Percentiles rank a stretch among this genome's conserved stretches.
Evolutionary conservation across 2,888 invertebrate genomes (phyloP).

Genomic region (Megamerina dolium): DNA sequence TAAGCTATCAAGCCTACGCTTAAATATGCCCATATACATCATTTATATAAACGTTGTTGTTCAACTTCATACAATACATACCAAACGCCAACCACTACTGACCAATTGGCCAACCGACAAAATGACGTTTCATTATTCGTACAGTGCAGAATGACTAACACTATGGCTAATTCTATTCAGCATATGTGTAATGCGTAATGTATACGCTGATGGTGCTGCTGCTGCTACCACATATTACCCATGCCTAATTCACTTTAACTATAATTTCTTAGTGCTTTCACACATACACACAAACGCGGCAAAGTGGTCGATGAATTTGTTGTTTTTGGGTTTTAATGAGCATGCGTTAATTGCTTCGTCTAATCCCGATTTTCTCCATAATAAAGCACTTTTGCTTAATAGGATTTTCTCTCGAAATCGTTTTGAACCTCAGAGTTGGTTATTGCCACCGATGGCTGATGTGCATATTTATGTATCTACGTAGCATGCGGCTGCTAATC

Average conservation of each 20-base stretch:
- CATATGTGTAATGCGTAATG: too few relatives aligned
- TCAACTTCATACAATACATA: too few relatives aligned
- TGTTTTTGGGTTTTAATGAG: too few relatives aligned
- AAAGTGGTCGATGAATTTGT: slow-evolving; percentile 1
- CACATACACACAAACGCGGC: neutral
- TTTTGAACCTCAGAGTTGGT: too few relatives aligned
- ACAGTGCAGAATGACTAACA: too few relatives aligned
- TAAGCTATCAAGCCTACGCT: neutral
- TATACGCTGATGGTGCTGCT: neutral
- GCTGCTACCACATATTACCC: too few relatives aligned
- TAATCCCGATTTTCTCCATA: slow-evolving; percentile 9
- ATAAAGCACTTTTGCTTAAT: slow-evolving; percentile 23
- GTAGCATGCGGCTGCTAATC: too few relatives aligned
- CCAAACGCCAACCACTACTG: neutral
- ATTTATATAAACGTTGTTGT: neutral
- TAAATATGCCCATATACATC: neutral
- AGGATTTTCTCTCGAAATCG: too few relatives aligned
- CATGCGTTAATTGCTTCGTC: slow-evolving; percentile 34
- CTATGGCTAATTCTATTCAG: too few relatives aligned
- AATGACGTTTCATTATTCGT: slow-evolving; percentile 7
- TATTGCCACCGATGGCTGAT: too few relatives aligned
- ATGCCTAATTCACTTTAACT: too few relatives aligned
- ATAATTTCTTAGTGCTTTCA: neutral
- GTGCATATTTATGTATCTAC: too few relatives aligned
- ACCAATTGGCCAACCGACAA: neutral